Base-by-base conservation (phyloP, 2,888 invertebrate genomes). In the Hydriomena furcata region DNA sequence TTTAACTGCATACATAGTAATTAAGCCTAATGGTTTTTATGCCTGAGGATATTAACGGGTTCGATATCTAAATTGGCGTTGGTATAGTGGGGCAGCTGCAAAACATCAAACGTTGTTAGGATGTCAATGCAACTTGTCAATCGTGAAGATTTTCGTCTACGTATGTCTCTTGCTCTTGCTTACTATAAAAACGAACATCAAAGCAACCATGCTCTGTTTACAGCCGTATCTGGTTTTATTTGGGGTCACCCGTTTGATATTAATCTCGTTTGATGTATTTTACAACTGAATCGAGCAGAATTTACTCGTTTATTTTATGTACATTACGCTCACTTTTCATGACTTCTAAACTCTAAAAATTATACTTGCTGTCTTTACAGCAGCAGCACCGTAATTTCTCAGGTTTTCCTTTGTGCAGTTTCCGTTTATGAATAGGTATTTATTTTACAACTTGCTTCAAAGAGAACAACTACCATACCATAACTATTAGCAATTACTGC, bases 181-280 rank as follows among this genome's bases (percentile, higher is more conserved):
- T 55, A 67, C 65, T 64, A 74, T 75, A 71, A 76, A 81, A 73
- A 70, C 67, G 64, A 77, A 85, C 81, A 79, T 82, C 81, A 81
- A 82, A 71, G 71, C 52, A 61, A 56, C 70, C 66, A 65, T 69
- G 66, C 63, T 63, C 66, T 73, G 71, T 76, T 77, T 76, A 76
- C 69, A 62, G 66, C 67, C 62, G 71, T 66, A 73, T 77, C 81
- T 83, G 78, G 76, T 82, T 80, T 76, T 74, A 79, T 81, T 82
- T 81, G 69, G 76, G 76, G 76, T 80, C 76, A 79, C 76, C 68
- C 76, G 74, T 80, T 83, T 79, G 74, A 79, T 80, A 79, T 73
- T 58, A 66, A 71, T 67, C 70, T 65, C 66, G 71, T 86, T 85
- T 86, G 82, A 84, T 83, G 80, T 84, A 73, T 82, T 83, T 77